Evolutionary conservation across 2,888 invertebrate species (phyloP), one percentile per base, ranked within the genome.

Genomic region (Spodoptera littoralis): DNA sequence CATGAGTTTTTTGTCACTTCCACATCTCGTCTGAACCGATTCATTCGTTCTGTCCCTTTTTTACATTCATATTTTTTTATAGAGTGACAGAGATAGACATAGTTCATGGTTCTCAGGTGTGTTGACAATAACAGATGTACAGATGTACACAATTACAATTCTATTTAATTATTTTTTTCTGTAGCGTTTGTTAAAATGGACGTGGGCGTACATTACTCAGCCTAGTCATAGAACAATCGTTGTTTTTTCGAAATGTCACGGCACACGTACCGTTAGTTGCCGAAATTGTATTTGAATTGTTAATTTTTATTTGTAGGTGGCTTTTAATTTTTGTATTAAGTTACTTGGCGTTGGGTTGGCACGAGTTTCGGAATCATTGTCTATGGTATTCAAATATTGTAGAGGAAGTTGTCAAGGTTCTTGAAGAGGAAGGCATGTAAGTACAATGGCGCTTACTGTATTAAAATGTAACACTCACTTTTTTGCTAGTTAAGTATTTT

Each of bases 51-150:
- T 60, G 27, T 92, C 90, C 81, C 83, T 72, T 60, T 91, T 82
- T 18, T 30, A 60, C 84, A 1, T 55, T 48, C 24, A 30, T 1
- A 44, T 59, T 64, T 77, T 49, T 1, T 3, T 0, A 9, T 24
- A 11, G 84, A 60, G 61, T 36, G 85, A 88, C 44, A 81, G 81
- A 80, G 90, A 89, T 57, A 73, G 86, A 52, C 45, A 71, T 65
- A 83, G 52, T 65, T 55, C 74, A 76, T 81, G 77, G 76, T 84
- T 86, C 91, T 93, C 93, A 94, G 94, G 94, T 94, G 93, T 93
- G 93, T 92, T 92, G 92, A 93, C 93, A 92, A 89, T 91, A 93
- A 94, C 94, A 94, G 93, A 94, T 94, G 94, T 94, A 92, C 88
- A 83, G 87, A 89, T 86, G 90, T 93, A 94, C 91, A 93, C 93